phyloP scores from a whole-genome alignment of 2,113 vertebrate species.

The Aythya baeri region DNA sequence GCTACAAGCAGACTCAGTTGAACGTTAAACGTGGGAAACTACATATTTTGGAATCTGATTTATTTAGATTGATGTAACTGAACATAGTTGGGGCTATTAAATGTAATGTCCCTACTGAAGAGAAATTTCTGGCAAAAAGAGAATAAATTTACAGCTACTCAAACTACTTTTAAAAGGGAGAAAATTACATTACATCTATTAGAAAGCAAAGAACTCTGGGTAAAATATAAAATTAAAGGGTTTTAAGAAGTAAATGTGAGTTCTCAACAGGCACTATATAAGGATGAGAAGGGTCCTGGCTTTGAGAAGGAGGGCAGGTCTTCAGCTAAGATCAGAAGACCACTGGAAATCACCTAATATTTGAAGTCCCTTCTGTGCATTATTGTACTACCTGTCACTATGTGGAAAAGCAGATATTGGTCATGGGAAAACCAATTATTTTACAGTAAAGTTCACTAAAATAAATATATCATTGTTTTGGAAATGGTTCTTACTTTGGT shows the following conservation, averaged over 20 bases:
- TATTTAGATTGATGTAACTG: neutral
- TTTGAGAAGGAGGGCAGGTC: neutral
- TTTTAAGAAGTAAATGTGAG: neutral
- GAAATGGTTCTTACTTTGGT: neutral
- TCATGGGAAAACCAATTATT: neutral
- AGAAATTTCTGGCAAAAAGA: neutral
- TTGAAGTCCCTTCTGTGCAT: neutral
- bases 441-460: neutral
- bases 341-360: neutral
- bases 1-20: neutral
- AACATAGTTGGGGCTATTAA: neutral
- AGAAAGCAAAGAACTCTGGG: neutral
- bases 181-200: neutral
- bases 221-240: neutral
- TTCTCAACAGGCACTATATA: neutral
- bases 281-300: neutral
- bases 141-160: neutral
- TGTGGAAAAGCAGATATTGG: neutral
- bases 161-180: neutral
- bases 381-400: neutral
- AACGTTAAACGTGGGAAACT: neutral
- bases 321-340: neutral
- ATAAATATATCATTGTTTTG: neutral
- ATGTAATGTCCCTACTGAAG: neutral
- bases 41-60: accelerated